Conservation (phyloP, 2,113 vertebrate species). For the Chaetodon trifascialis region DNA sequence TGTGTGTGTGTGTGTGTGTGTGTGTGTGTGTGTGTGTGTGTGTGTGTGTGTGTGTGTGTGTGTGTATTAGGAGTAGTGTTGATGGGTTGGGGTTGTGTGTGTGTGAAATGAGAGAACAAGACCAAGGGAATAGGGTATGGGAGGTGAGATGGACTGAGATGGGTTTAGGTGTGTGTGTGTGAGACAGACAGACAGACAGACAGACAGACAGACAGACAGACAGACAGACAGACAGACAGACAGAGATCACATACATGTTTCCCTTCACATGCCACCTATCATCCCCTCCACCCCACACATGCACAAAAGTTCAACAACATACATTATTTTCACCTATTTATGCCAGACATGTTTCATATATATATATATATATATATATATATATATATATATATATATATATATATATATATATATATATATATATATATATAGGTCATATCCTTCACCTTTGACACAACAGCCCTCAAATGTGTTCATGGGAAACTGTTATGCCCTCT, state of each 20-base stretch:
- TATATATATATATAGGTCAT: neutral
- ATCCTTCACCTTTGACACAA: slow-evolving; percentile 24
- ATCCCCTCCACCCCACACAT: neutral
- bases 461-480: neutral
- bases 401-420: too few species aligned
- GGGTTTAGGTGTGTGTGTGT: slow-evolving; percentile 17
- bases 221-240: slow-evolving; percentile 26
- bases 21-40: slow-evolving; percentile 61
- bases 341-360: neutral
- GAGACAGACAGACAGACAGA: neutral
- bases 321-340: slow-evolving; percentile 5
- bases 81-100: slow-evolving; percentile 62
- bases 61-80: slow-evolving; percentile 62
- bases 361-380: too few species aligned
- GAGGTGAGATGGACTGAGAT: slow-evolving; percentile 55
- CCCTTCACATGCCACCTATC: slow-evolving; percentile 25
- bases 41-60: slow-evolving; percentile 21
- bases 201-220: slow-evolving; percentile 11
- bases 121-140: slow-evolving; percentile 44
- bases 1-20: slow-evolving; percentile 34
- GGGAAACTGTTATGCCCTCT: neutral
- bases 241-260: slow-evolving; percentile 34
- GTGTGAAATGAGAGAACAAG: slow-evolving; percentile 70
- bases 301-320: slow-evolving; percentile 5
- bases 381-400: too few species aligned